Conservation (phyloP, 2,113 vertebrate species). For the Pseudorhombus dupliciocellatus region DNA sequence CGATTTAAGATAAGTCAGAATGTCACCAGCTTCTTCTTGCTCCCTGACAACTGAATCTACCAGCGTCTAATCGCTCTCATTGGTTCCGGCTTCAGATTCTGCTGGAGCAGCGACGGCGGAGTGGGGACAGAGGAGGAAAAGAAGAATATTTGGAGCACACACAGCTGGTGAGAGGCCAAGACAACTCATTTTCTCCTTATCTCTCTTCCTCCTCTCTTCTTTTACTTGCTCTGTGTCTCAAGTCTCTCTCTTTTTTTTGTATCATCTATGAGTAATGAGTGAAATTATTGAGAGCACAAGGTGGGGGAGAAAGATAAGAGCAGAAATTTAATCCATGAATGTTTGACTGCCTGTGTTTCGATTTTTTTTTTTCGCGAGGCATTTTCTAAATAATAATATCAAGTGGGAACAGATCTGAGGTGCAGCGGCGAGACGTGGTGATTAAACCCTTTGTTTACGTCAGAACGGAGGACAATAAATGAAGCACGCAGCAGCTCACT, state of each 20-base stretch:
- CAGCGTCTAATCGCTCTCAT: conserved; percentile 8
- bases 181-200: conserved; percentile 18
- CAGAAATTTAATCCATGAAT: conserved; percentile 12
- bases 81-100: conserved; percentile 48
- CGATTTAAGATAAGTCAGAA: conserved; percentile 26
- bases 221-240: conserved; percentile 5
- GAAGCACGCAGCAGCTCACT: background rate
- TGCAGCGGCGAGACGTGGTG: background rate
- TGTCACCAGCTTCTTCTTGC: conserved; percentile 29
- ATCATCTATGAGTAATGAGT: conserved; percentile 29
- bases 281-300: conserved; percentile 14
- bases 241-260: background rate
- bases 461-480: background rate
- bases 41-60: conserved; percentile 18
- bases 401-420: background rate
- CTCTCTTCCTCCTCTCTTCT: background rate
- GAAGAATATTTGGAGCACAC: conserved; percentile 51
- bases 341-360: conserved; percentile 5
- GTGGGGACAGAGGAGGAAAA: conserved; percentile 57
- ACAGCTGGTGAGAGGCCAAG: conserved; percentile 57
- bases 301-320: conserved; percentile 20
- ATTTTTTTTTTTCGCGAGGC: conserved; percentile 1
- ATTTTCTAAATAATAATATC: background rate
- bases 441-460: background rate
- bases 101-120: conserved; percentile 15